Percentiles rank a stretch among this genome's conserved stretches.
These are phyloP conservation scores for Leptonema lineaticorne DNA, from an alignment of 1,140 invertebrate genomes.

Conservation along the genomic window DNA sequence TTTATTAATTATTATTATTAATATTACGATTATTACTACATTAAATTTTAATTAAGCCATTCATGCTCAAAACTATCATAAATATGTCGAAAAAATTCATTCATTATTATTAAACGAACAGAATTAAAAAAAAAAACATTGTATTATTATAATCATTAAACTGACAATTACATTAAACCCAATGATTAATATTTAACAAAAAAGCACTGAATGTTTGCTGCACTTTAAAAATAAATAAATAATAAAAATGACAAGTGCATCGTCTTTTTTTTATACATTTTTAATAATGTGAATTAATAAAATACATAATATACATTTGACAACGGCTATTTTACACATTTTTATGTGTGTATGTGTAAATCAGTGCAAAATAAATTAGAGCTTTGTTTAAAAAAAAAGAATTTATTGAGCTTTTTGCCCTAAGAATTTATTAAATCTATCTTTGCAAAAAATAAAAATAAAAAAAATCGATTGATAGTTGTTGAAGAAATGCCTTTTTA, in stretches of 20 bases:
- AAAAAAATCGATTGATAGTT: background rate
- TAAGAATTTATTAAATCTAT: background rate
- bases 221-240: conserved; percentile 26
- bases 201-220: conserved; percentile 40
- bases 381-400: background rate
- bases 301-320: too few relatives aligned
- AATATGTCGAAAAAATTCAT: background rate
- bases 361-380: too few relatives aligned
- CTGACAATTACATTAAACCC: too few relatives aligned
- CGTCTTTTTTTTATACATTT: conserved; percentile 20
- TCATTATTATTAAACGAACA: background rate
- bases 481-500: too few relatives aligned
- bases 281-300: too few relatives aligned
- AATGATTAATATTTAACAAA: too few relatives aligned
- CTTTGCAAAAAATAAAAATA: conserved; percentile 1
- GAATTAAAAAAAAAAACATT: background rate
- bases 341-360: too few relatives aligned
- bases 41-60: conserved; percentile 4
- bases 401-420: conserved; percentile 1
- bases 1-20: background rate
- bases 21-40: too few relatives aligned
- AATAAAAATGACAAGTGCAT: conserved; percentile 25
- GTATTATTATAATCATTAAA: conserved; percentile 8
- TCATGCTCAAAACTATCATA: conserved; percentile 17
- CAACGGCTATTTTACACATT: too few relatives aligned